A percentile compares a stretch with the other conserved stretches of the same genome.
These are phyloP conservation scores for Margaritifera margaritifera DNA, from an alignment of 2,888 invertebrate genomes.

Conservation along the genomic window DNA sequence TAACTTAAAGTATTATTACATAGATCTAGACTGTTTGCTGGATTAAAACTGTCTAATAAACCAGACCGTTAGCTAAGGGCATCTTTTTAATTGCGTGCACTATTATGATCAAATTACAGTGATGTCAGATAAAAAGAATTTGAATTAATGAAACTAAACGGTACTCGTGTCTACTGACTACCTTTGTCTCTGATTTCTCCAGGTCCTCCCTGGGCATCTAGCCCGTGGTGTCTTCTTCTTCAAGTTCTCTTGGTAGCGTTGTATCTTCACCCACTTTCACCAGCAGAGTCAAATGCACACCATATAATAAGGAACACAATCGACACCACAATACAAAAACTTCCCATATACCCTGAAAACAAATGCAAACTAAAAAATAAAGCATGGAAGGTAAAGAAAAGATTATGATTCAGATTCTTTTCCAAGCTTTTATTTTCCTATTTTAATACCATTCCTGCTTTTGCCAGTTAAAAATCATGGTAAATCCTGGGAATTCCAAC, in stretches of 20 bases:
- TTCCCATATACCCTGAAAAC: conserved; percentile 81
- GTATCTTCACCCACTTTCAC: conserved; percentile 93
- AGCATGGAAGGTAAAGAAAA: too few relatives aligned
- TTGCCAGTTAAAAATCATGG: too few relatives aligned
- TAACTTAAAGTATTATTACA: too few relatives aligned
- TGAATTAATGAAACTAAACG: too few relatives aligned
- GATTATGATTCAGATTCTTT: too few relatives aligned
- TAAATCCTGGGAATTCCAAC: too few relatives aligned
- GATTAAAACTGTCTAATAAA: too few relatives aligned
- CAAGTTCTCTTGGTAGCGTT: conserved; percentile 87
- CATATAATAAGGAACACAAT: conserved; percentile 85
- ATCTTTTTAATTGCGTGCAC: too few relatives aligned
- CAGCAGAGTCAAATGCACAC: conserved; percentile 91
- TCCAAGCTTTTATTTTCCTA: too few relatives aligned
- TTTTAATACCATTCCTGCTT: too few relatives aligned
- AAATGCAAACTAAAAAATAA: not conserved
- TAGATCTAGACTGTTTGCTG: too few relatives aligned
- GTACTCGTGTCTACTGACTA: conserved; percentile 7
- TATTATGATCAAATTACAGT: not conserved
- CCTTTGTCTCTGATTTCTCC: conserved; percentile 51
- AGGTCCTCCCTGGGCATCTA: conserved; percentile 82
- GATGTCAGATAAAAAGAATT: not conserved
- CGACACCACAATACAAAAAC: conserved; percentile 82
- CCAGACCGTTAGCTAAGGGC: too few relatives aligned
- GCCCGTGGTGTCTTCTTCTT: conserved; percentile 83